A percentile compares a stretch with the other conserved stretches of the same genome.
Evolutionary conservation across 2,797 vertebrate species (phyloP).

Genomic region (Diplodus sargus): DNA sequence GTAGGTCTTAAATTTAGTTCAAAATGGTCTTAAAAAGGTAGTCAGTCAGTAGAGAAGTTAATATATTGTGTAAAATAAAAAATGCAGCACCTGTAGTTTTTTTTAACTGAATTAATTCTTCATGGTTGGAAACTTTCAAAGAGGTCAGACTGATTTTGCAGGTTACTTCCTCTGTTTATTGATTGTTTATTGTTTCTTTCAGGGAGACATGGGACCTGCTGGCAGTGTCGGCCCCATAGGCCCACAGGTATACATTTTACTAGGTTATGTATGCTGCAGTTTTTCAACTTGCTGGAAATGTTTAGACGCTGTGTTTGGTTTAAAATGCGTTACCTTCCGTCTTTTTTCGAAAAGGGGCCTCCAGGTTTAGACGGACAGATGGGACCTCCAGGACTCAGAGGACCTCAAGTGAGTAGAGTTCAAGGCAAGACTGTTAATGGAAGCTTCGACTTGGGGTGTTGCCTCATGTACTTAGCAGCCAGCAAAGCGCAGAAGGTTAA

Average conservation of each 20-base stretch:
- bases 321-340: slow-evolving; percentile 6
- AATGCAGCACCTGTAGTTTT: not conserved
- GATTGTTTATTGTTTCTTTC: slow-evolving; percentile 35
- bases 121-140: not conserved
- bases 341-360: slow-evolving; percentile 82
- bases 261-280: slow-evolving; percentile 2
- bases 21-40: no score
- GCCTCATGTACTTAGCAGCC: not conserved
- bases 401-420: slow-evolving; percentile 83
- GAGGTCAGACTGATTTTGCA: not conserved
- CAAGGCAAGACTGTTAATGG: not conserved
- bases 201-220: slow-evolving; percentile 89
- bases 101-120: not conserved
- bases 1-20: no score
- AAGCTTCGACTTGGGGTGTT: not conserved
- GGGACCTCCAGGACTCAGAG: slow-evolving; percentile 84
- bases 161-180: slow-evolving; percentile 7
- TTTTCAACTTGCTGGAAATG: slow-evolving; percentile 14
- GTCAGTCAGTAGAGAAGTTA: not conserved
- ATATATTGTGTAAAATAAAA: not conserved
- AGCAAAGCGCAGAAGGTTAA: slow-evolving; percentile 4
- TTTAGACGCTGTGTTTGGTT: slow-evolving; percentile 35
- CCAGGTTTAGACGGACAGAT: slow-evolving; percentile 87
- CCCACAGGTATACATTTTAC: slow-evolving; percentile 81
- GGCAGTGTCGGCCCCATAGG: slow-evolving; percentile 84